A percentile compares a stretch with the other conserved stretches of the same genome.
Conservation (phyloP, 2,888 invertebrate genomes). For the Ennomos quercinarius region DNA sequence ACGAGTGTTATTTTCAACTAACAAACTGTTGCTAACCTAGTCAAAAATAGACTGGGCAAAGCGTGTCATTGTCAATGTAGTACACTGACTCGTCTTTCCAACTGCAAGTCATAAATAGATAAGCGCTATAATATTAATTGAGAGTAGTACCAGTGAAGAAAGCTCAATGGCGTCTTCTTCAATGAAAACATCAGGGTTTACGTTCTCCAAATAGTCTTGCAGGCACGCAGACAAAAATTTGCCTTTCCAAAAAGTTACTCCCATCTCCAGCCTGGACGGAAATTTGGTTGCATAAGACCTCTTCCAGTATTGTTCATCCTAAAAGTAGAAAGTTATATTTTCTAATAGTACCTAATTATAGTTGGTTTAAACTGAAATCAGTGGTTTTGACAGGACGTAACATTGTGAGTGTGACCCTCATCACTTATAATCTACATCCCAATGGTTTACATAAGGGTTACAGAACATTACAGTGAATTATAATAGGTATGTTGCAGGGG, state of each 20-base stretch:
- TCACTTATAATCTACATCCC: constrained; percentile 17
- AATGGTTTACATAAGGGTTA: neutral
- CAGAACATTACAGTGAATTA: too few species aligned
- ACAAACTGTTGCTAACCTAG: too few species aligned
- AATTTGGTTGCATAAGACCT: constrained; percentile 76
- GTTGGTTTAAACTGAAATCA: neutral
- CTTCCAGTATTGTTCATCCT: constrained; percentile 88
- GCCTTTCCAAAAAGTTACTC: constrained; percentile 86
- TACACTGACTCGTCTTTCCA: too few species aligned
- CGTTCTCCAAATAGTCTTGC: constrained; percentile 75
- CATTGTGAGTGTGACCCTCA: constrained; percentile 14
- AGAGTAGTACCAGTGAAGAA: constrained; percentile 61
- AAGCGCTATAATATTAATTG: too few species aligned
- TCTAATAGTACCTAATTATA: neutral
- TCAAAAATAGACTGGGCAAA: too few species aligned
- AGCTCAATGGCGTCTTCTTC: constrained; percentile 72
- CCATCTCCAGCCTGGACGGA: constrained; percentile 64
- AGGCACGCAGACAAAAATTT: constrained; percentile 77
- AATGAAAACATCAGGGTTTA: constrained; percentile 73
- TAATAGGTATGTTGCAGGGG: too few species aligned
- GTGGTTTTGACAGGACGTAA: constrained; percentile 17
- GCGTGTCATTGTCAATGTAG: too few species aligned
- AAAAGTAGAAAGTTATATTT: constrained; percentile 42
- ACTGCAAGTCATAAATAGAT: too few species aligned
- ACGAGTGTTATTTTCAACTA: too few species aligned